Conservation (phyloP, 53 echinoderm and acorn worm species). For the Arbacia lixula region DNA sequence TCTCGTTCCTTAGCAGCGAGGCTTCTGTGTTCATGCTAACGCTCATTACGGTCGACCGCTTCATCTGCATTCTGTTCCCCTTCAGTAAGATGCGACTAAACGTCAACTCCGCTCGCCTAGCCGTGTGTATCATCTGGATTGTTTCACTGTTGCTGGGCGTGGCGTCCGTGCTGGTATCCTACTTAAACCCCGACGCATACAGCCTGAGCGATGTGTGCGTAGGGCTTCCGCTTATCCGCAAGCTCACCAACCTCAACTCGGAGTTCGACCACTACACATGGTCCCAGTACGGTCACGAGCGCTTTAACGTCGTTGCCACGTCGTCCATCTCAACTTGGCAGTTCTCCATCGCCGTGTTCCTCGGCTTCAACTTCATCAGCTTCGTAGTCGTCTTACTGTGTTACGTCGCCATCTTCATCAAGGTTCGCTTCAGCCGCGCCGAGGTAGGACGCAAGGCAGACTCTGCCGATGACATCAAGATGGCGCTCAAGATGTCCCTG, state of each 20-base stretch:
- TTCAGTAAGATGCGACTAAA: conserved; percentile 68
- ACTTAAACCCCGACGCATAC: conserved; percentile 68
- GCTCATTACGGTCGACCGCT: conserved; percentile 76
- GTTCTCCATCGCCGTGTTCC: conserved; percentile 75
- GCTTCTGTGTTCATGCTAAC: conserved; percentile 75
- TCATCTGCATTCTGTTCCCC: conserved; percentile 74
- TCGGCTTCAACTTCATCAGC: conserved; percentile 70
- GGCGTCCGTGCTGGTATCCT: conserved; percentile 57
- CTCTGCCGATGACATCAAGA: conserved; percentile 69
- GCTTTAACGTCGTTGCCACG: conserved; percentile 13
- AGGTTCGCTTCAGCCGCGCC: conserved; percentile 20
- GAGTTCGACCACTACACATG: conserved; percentile 7
- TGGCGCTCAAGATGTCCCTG: conserved; percentile 85
- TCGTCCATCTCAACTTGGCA: conserved; percentile 70
- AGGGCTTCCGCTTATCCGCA: conserved; percentile 70
- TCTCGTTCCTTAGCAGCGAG: conserved; percentile 76
- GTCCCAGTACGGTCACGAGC: conserved; percentile 14
- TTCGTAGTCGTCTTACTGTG: conserved; percentile 73
- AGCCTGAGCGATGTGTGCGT: conserved; percentile 79
- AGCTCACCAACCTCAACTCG: conserved; percentile 34
- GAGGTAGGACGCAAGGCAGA: conserved; percentile 26
- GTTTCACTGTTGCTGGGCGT: conserved; percentile 60
- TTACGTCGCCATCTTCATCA: conserved; percentile 75
- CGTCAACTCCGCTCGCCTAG: conserved; percentile 55
- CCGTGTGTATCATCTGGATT: conserved; percentile 62